Evolutionary conservation across 2,888 invertebrate genomes (phyloP), one percentile per base, ranked within the genome.

Genomic region (Periphyllus acericola): DNA sequence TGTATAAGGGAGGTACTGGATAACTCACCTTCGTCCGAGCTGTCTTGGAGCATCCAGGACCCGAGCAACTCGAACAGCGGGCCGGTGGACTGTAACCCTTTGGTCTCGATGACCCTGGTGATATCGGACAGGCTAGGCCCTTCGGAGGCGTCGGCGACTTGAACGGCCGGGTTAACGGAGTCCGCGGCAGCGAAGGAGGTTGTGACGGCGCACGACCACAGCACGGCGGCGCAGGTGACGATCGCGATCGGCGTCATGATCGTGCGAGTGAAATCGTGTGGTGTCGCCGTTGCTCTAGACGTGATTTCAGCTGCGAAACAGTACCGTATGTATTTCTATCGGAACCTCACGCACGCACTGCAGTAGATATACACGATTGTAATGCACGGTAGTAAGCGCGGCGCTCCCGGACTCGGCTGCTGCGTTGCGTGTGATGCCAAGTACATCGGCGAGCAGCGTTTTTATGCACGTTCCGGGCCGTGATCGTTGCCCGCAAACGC

Each of bases 401-500:
- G 60, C 5, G 25, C 25, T 29, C 71, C 5, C 71, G 14, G 32
- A 71, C 74, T 36, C 81, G 81, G 40, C 25, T 0, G 40, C 25
- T 0, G 68, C 19, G 34, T 25, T 21, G 40, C 21, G 29, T 46
- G 21, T 74, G 55, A 19, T 19, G 75, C 19, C 19, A 3, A 3
- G 14, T 46, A 19, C 9, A 60, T 55, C 25, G 40, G 40, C 25
- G 68, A 36, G 29, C 66, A 52, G 29, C 52, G 36, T 68, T 79
- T 75, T 80, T 87, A 87, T 87, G 72, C 40, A 17, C 87, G 87
- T 87, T 87, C 87, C 87, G 87, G 86, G 36, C 72, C 29, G 25
- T 36, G 79, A 80, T 0, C 79, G 72, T 55, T 36, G 72, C 60
- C 72, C 79, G 14, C 80, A 29, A 74, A 87, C 72, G 80, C 87